Conservation (phyloP, 2,888 invertebrate species). For the Ochropleura leucogaster region DNA sequence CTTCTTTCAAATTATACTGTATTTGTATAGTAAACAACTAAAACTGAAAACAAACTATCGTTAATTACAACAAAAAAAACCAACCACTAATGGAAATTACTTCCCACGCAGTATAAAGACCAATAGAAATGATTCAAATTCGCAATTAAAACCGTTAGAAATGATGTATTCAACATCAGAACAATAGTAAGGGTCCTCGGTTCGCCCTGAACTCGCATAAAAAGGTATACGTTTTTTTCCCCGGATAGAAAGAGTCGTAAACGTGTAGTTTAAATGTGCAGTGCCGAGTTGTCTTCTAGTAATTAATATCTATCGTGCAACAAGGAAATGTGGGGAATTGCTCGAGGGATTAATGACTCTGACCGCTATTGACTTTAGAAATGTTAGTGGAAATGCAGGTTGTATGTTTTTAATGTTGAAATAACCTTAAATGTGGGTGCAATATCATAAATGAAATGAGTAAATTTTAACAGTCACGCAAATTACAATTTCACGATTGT, state of each 20-base stretch:
- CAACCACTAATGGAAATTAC: not conserved
- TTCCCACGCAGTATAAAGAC: not conserved
- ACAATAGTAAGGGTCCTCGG: conserved; percentile 51
- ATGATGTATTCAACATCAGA: conserved; percentile 28
- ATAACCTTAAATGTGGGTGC: not conserved
- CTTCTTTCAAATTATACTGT: not conserved
- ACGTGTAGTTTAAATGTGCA: conserved; percentile 56
- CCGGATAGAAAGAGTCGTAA: conserved; percentile 53
- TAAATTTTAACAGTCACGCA: not conserved
- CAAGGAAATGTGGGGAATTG: conserved; percentile 7
- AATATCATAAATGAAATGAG: not conserved
- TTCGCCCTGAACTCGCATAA: conserved; percentile 43
- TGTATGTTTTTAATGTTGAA: not conserved
- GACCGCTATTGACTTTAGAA: conserved; percentile 5
- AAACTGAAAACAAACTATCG: not conserved
- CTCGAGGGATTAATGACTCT: conserved; percentile 9
- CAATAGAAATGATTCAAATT: conserved; percentile 26
- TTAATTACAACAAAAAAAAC: not conserved
- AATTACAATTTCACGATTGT: not conserved
- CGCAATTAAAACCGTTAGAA: conserved; percentile 7
- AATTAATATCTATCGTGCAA: conserved; percentile 57
- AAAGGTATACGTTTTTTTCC: conserved; percentile 55
- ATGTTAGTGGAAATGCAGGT: not conserved
- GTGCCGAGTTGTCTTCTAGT: conserved; percentile 27
- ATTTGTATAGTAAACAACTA: no score